Base-by-base conservation (phyloP, 1,140 invertebrate genomes). In the Drosophila gunungcola region DNA sequence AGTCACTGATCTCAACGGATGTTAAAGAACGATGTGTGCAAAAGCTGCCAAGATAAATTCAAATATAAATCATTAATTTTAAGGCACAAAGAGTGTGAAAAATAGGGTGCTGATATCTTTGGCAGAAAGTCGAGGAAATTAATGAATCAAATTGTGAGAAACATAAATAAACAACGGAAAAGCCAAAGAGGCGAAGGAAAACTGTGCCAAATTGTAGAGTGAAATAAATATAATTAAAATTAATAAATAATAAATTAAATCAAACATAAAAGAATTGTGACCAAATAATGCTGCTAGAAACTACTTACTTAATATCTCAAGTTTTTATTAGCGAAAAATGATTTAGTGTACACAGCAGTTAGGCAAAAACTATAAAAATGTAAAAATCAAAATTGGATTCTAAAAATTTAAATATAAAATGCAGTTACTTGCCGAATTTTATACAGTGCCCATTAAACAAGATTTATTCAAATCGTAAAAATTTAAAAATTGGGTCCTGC, bases 31-130 rank as follows among this genome's bases (percentile, higher is more conserved):
- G n/a, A 38, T 27, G 27, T 32, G 38, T 62, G 38, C 11, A n/a
- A 10, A 42, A 41, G 41, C 16, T 12, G 12, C 34, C 12, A 12
- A 27, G 3, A 21, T 55, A 25, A 69, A 48, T 48, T 27, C 4
- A 61, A 36, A 69, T 41, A 69, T 54, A 46, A 12, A 46, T 45
- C 32, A 43, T 36, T 27, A 36, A 38, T 36, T 48, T 12, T 4
- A 25, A 65, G 62, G 34, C 32, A 53, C 2, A n/a, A 6, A 9
- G 10, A 51, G 64, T 64, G 64, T 52, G 64, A 68, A 67, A 68
- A 65, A 68, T 43, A 4, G 13, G 45, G 7, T 53, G 46, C 21
- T 53, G 51, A 62, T 54, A 62, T 11, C 21, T 5, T 42, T 53
- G 60, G 39, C 60, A 54, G 27, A 42, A 36, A 12, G 11, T n/a